Evolutionary conservation across 1,140 invertebrate species (phyloP).

Genomic region (Drosophila ananassae): DNA sequence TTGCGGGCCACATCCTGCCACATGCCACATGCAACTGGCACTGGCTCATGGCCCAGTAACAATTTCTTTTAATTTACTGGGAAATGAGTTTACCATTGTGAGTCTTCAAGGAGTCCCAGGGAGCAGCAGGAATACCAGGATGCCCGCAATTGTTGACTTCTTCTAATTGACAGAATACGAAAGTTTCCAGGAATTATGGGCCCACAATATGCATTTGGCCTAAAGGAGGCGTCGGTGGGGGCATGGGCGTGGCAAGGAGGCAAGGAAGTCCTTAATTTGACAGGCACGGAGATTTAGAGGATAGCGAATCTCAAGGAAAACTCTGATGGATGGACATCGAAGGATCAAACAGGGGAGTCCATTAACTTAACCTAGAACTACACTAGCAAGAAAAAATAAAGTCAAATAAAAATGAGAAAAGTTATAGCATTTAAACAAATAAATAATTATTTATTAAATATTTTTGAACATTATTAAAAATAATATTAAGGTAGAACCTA

Average conservation of each 20-base stretch:
- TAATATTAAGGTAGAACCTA: too few relatives aligned
- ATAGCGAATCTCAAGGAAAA: slow-evolving; percentile 16
- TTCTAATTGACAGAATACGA: slow-evolving; percentile 69
- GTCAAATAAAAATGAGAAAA: not conserved
- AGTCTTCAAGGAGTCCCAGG: slow-evolving; percentile 16
- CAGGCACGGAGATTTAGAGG: slow-evolving; percentile 67
- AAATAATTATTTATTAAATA: too few relatives aligned
- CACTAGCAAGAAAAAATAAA: not conserved
- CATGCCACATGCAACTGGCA: slow-evolving; percentile 17
- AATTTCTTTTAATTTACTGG: slow-evolving; percentile 59
- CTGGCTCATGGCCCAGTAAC: slow-evolving; percentile 17
- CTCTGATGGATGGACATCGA: slow-evolving; percentile 25
- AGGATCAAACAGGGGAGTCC: not conserved
- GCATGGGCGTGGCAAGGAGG: not conserved
- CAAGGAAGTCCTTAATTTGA: slow-evolving; percentile 57
- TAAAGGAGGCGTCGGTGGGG: not conserved
- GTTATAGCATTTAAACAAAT: too few relatives aligned
- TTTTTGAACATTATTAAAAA: too few relatives aligned
- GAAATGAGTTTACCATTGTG: slow-evolving; percentile 57
- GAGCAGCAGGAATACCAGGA: slow-evolving; percentile 10
- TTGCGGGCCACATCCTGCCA: not conserved
- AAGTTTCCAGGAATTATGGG: slow-evolving; percentile 70
- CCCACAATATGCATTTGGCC: slow-evolving; percentile 38
- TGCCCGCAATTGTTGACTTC: slow-evolving; percentile 41
- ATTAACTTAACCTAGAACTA: not conserved